A percentile compares a stretch with the other conserved stretches of the same genome.
These are phyloP conservation scores for Datnioides undecimradiatus DNA, from an alignment of 2,113 vertebrate genomes.

Conservation along the genomic window DNA sequence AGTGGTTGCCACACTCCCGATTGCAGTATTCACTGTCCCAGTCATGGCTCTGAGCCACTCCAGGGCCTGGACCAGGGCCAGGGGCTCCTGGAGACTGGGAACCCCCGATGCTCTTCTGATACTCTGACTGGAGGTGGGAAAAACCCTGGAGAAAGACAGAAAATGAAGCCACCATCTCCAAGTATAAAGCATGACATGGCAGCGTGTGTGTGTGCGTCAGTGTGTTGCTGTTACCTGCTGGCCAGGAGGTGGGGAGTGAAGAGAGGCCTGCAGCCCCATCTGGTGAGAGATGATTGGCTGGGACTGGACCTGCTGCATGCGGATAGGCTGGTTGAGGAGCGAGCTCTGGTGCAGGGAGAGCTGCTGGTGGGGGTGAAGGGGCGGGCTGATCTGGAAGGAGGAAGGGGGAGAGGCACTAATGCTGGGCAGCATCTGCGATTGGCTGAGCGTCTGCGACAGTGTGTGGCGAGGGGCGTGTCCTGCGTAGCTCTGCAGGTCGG, in stretches of 20 bases:
- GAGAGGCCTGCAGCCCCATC: constrained; percentile 97
- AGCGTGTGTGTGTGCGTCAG: constrained; percentile 18
- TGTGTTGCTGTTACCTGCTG: constrained; percentile 90
- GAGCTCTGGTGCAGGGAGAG: constrained; percentile 95
- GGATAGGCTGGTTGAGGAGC: constrained; percentile 94
- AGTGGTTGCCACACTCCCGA: constrained; percentile 96
- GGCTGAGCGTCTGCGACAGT: constrained; percentile 90
- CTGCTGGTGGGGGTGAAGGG: constrained; percentile 93
- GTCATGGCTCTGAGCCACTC: constrained; percentile 87
- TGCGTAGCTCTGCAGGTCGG: constrained; percentile 94
- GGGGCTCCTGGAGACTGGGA: constrained; percentile 93
- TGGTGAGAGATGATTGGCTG: constrained; percentile 95
- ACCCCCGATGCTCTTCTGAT: constrained; percentile 91
- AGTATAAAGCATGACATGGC: not conserved
- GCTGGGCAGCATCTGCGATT: constrained; percentile 94
- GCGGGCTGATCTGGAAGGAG: constrained; percentile 96
- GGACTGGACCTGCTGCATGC: constrained; percentile 96
- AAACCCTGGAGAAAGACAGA: constrained; percentile 86
- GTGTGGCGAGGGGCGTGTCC: constrained; percentile 89
- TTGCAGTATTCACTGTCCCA: constrained; percentile 96
- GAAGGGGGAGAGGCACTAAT: constrained; percentile 95
- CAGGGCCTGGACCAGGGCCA: constrained; percentile 83
- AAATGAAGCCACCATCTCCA: not conserved
- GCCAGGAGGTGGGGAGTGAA: constrained; percentile 93
- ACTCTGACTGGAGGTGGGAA: constrained; percentile 94